These are phyloP conservation scores for Apostichopus parvimensis DNA, from an alignment of 35 echinoderm and acorn worm species.

Conservation along the genomic window DNA sequence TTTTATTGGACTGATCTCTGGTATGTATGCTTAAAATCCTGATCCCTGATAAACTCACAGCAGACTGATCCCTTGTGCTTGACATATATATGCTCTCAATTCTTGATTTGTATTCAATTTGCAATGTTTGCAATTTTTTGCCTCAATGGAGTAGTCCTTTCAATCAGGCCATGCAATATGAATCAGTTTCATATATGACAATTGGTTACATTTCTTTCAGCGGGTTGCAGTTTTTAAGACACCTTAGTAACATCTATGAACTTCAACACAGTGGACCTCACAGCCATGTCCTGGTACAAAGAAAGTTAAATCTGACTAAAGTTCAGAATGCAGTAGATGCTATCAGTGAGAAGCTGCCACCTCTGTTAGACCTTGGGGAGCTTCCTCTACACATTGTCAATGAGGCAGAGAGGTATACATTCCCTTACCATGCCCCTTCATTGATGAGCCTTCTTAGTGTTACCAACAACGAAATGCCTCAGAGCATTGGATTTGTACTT, in stretches of 20 bases:
- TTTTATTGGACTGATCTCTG: too few relatives aligned
- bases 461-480: constrained; percentile 85
- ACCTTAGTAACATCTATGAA: constrained; percentile 90
- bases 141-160: too few relatives aligned
- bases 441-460: constrained; percentile 87
- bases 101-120: too few relatives aligned
- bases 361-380: constrained; percentile 81
- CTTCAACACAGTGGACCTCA: constrained; percentile 74
- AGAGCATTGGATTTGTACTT: constrained; percentile 90
- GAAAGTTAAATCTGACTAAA: constrained; percentile 76
- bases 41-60: too few relatives aligned
- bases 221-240: constrained; percentile 75
- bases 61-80: too few relatives aligned
- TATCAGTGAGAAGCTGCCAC: constrained; percentile 74
- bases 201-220: constrained; percentile 52
- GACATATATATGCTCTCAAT: too few relatives aligned
- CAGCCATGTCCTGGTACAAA: not conserved
- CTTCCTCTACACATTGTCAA: constrained; percentile 87
- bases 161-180: too few relatives aligned
- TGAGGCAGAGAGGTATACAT: constrained; percentile 84
- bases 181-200: too few relatives aligned
- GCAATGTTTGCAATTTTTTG: too few relatives aligned
- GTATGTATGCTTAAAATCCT: too few relatives aligned
- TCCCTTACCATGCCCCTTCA: constrained; percentile 95
- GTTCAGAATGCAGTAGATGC: constrained; percentile 72